phyloP scores from a whole-genome alignment of 2,797 vertebrate species.

The Enteromius trimaculatus region DNA sequence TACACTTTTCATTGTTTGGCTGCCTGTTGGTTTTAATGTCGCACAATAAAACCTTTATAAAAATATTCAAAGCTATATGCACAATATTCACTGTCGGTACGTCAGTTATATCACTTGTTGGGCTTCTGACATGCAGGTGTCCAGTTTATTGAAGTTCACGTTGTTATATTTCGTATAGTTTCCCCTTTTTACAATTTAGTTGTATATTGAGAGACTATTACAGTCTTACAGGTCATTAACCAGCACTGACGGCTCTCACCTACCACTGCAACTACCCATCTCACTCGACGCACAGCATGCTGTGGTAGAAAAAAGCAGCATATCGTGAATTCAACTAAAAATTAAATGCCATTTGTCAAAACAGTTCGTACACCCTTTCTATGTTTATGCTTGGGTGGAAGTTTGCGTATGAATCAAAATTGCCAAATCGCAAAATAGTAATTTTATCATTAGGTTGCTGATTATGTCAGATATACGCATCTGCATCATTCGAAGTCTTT shows the following conservation, averaged over 20 bases:
- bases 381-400: neutral
- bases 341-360: neutral
- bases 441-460: neutral
- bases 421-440: neutral
- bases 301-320: neutral
- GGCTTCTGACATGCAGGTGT: conserved; percentile 20
- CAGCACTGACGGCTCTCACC: neutral
- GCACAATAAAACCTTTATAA: conserved; percentile 68
- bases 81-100: conserved; percentile 55
- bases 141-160: neutral
- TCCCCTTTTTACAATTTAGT: neutral
- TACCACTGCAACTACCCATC: neutral
- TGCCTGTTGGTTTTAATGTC: conserved; percentile 57
- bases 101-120: conserved; percentile 42
- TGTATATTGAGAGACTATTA: neutral
- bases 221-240: neutral
- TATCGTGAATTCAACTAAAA: neutral
- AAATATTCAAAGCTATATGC: conserved; percentile 54
- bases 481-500: neutral
- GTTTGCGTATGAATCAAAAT: neutral
- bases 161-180: neutral
- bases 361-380: neutral
- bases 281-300: neutral
- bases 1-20: conserved; percentile 52
- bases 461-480: neutral